phyloP scores from a whole-genome alignment of 2,113 vertebrate species.

The Forbesichthys agassizii region DNA sequence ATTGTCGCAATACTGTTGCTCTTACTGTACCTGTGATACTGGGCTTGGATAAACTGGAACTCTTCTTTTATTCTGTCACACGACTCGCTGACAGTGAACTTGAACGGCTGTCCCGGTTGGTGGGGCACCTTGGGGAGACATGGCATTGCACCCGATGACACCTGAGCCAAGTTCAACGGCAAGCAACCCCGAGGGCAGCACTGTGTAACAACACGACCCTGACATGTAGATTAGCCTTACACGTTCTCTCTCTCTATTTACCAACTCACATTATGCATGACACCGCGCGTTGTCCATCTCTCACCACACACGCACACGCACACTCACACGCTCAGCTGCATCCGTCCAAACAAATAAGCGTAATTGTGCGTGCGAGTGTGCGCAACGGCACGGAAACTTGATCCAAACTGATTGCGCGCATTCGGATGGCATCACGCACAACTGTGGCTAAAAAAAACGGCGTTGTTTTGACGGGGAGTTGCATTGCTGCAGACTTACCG shows the following conservation, averaged over 20 bases:
- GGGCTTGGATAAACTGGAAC: slow-evolving; percentile 94
- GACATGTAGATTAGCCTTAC: slow-evolving; percentile 43
- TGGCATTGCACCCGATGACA: neutral
- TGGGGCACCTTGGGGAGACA: slow-evolving; percentile 80
- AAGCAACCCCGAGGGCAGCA: slow-evolving; percentile 10
- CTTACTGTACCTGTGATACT: slow-evolving; percentile 88
- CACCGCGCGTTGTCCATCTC: neutral
- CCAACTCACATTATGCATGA: slow-evolving; percentile 5
- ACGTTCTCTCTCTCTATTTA: slow-evolving; percentile 3
- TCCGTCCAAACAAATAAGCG: slow-evolving; percentile 55
- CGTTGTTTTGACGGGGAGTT: slow-evolving; percentile 41
- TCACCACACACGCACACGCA: slow-evolving; percentile 14
- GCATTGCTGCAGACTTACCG: slow-evolving; percentile 58
- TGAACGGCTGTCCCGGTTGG: slow-evolving; percentile 93
- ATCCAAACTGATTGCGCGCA: slow-evolving; percentile 55
- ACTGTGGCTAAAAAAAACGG: slow-evolving; percentile 40
- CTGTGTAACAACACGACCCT: slow-evolving; percentile 60
- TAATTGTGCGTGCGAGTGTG: slow-evolving; percentile 62
- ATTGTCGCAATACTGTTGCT: neutral
- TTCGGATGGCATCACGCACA: slow-evolving; percentile 41
- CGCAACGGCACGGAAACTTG: slow-evolving; percentile 65
- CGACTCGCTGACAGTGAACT: slow-evolving; percentile 93
- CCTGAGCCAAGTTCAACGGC: neutral
- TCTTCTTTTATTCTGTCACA: slow-evolving; percentile 95
- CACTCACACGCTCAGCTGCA: slow-evolving; percentile 37